Conservation (phyloP, 2,888 invertebrate genomes). For the Kryphioiulus occultus region DNA sequence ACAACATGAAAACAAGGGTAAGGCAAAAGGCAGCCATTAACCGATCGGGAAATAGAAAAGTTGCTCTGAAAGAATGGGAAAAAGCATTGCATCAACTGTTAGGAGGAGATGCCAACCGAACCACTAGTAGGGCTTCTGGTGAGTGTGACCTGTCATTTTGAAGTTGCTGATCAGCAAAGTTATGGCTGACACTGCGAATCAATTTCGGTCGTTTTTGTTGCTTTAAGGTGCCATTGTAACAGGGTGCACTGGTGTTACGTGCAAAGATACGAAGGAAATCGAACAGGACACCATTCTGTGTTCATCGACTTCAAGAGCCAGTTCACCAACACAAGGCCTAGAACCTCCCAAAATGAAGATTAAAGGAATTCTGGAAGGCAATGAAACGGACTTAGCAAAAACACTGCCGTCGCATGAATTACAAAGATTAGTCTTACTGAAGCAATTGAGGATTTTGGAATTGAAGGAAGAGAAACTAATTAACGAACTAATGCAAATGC, state of each 20-base stretch:
- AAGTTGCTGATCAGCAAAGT: background rate
- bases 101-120: background rate
- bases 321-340: background rate
- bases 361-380: constrained; percentile 17
- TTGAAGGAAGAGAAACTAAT: constrained; percentile 18
- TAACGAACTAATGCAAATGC: background rate
- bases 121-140: background rate
- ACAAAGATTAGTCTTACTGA: background rate
- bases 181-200: constrained; percentile 17
- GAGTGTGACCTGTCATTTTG: background rate
- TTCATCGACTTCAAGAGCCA: background rate
- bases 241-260: background rate
- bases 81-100: background rate
- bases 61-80: background rate
- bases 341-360: constrained; percentile 17
- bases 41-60: constrained; percentile 2
- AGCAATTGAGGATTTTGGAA: constrained; percentile 1
- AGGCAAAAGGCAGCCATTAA: constrained; percentile 21
- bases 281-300: constrained; percentile 14
- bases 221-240: constrained; percentile 6
- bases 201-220: constrained; percentile 18
- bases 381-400: background rate
- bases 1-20: constrained; percentile 10
- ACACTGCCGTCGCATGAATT: background rate
- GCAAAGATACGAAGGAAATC: constrained; percentile 31